Evolutionary conservation across 2,888 invertebrate species (phyloP).

Genomic region (Sympetrum striolatum): DNA sequence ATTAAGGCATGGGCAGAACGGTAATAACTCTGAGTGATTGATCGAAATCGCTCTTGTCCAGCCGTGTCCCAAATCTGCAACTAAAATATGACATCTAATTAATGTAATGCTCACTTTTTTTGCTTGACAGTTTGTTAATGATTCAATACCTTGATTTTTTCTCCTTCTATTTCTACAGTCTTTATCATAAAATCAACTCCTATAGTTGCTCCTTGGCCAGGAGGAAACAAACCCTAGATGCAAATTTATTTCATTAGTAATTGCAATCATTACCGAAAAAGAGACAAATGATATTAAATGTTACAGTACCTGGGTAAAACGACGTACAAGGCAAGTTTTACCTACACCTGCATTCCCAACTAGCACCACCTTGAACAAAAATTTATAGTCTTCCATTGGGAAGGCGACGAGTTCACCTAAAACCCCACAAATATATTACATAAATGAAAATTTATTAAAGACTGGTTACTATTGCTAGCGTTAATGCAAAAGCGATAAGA

Average conservation of each 20-base stretch:
- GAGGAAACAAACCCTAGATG: conserved; percentile 88
- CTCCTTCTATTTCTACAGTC: conserved; percentile 95
- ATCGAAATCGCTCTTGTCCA: conserved; percentile 94
- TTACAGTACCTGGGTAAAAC: conserved; percentile 84
- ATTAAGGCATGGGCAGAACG: conserved; percentile 96
- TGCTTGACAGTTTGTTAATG: background rate
- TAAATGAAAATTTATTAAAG: background rate
- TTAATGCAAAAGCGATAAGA: background rate
- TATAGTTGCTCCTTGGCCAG: conserved; percentile 97
- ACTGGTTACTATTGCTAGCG: background rate
- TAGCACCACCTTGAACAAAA: conserved; percentile 97
- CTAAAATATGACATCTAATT: conserved; percentile 62
- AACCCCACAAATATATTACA: background rate
- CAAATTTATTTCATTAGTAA: conserved; percentile 39
- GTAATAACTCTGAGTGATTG: conserved; percentile 98
- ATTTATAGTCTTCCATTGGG: conserved; percentile 97
- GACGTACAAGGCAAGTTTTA: conserved; percentile 94
- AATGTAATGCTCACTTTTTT: background rate
- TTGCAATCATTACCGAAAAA: background rate
- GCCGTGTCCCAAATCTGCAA: conserved; percentile 99
- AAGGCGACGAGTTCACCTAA: conserved; percentile 6
- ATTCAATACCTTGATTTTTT: conserved; percentile 83
- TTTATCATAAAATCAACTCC: conserved; percentile 99
- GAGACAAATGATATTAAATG: background rate
- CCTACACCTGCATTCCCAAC: conserved; percentile 99